Base-by-base conservation (phyloP, 1,140 invertebrate genomes). In the Phenacoccus solenopsis region DNA sequence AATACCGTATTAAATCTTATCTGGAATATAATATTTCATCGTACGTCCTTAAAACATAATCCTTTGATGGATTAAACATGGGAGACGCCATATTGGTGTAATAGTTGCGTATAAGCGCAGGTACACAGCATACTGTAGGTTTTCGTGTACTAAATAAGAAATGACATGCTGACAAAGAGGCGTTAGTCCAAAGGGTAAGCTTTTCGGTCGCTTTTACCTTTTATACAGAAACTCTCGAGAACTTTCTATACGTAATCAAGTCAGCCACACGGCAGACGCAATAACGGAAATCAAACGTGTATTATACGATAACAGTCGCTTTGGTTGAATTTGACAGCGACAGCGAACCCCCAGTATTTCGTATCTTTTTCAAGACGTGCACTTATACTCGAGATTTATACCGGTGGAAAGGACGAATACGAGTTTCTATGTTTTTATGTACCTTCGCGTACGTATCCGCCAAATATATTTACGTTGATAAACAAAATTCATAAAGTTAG, bases 1-100 rank as follows among this genome's bases (percentile, higher is more conserved):
- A 64, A 64, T 27, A 64, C 59, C 59, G 59, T 64, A 64, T 64
- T 64, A 64, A 64, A 64, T 64, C 59, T 64, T 64, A 64, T 64
- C 59, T 64, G 59, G 25, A 64, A 64, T 64, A 64, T 64, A 64
- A 64, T 64, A 64, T 64, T 64, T 64, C 59, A 64, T 27, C 25
- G 25, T 24, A 64, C 59, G 59, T 64, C 59, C 59, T 64, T 27
- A 24, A 27, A 64, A 64, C 25, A 64, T 64, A 64, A 64, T 64
- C 59, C 59, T 64, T 64, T 64, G 59, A 64, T 64, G 59, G 59
- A 64, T 64, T 64, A 64, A 49, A 49, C 38, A 49, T n/a, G n/a
- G 38, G 20, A 49, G 38, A 64, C 59, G 59, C 59, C 10, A 64
- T 49, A 49, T 49, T 49, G 38, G 38, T 49, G 38, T 49, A 49